A percentile compares a stretch with the other conserved stretches of the same genome.
Conservation (phyloP, 2,797 vertebrate species). For the Propithecus deckenii region DNA sequence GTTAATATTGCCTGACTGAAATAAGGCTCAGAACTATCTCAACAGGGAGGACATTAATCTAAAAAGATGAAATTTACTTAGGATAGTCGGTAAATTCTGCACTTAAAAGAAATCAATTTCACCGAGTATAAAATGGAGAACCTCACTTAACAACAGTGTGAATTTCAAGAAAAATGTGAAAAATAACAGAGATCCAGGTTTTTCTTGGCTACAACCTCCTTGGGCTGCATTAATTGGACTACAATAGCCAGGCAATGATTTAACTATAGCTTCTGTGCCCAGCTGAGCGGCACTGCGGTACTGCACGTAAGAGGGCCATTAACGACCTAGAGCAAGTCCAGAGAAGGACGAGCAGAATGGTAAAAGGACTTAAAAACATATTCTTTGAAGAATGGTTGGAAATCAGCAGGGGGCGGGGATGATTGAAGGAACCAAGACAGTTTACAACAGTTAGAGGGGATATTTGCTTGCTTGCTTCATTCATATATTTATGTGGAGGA, state of each 20-base stretch:
- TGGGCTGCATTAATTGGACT: not conserved
- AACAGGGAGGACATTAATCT: not conserved
- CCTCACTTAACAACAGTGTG: not conserved
- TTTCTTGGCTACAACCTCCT: not conserved
- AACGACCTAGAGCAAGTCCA: not conserved
- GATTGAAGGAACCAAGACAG: not conserved
- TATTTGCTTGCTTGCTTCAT: not conserved
- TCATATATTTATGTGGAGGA: not conserved
- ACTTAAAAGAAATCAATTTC: not conserved
- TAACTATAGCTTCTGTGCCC: not conserved
- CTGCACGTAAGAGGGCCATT: too few relatives aligned
- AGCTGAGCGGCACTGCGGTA: not conserved
- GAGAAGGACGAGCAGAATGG: not conserved
- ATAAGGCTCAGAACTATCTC: conserved; percentile 17
- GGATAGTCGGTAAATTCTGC: not conserved
- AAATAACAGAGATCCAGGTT: not conserved
- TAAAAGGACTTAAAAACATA: not conserved
- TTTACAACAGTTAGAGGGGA: not conserved
- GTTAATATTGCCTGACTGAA: not conserved
- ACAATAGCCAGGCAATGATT: not conserved
- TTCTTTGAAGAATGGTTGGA: not conserved
- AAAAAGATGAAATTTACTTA: not conserved
- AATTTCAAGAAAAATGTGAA: conserved; percentile 19
- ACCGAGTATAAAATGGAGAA: not conserved
- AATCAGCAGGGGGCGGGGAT: not conserved